These are phyloP conservation scores for Protobothrops flavoviridis DNA, from an alignment of 2,113 vertebrate species.

Conservation along the genomic window DNA sequence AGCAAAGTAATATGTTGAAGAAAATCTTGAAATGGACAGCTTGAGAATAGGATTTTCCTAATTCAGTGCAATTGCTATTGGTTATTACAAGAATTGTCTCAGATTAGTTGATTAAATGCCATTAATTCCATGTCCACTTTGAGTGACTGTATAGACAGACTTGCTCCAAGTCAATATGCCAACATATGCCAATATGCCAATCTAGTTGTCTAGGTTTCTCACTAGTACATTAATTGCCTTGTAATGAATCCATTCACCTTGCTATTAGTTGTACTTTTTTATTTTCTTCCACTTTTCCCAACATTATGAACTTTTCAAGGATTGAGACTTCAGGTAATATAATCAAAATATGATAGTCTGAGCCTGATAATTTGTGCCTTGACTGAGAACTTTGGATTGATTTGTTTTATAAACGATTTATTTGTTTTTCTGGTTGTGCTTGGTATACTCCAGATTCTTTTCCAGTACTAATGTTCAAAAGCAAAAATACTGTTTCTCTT, in stretches of 20 bases:
- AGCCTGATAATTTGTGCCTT: background rate
- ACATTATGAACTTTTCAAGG: background rate
- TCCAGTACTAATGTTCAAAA: background rate
- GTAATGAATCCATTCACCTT: background rate
- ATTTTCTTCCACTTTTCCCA: background rate
- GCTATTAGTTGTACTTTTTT: background rate
- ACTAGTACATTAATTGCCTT: background rate
- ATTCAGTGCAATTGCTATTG: background rate
- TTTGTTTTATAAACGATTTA: background rate
- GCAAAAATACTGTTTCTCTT: background rate
- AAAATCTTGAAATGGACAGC: background rate
- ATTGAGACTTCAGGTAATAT: background rate
- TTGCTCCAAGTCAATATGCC: background rate
- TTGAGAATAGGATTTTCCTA: background rate
- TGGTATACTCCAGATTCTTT: background rate
- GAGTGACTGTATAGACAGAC: background rate
- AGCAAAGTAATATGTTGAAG: background rate
- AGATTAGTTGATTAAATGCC: background rate
- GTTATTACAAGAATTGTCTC: background rate
- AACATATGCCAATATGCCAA: background rate
- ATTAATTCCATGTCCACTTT: background rate
- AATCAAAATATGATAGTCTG: background rate
- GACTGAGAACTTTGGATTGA: background rate
- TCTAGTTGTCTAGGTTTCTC: background rate
- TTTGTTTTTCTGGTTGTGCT: background rate